Evolutionary conservation across 2,888 invertebrate species (phyloP).

Genomic region (Sthenelais limicola): DNA sequence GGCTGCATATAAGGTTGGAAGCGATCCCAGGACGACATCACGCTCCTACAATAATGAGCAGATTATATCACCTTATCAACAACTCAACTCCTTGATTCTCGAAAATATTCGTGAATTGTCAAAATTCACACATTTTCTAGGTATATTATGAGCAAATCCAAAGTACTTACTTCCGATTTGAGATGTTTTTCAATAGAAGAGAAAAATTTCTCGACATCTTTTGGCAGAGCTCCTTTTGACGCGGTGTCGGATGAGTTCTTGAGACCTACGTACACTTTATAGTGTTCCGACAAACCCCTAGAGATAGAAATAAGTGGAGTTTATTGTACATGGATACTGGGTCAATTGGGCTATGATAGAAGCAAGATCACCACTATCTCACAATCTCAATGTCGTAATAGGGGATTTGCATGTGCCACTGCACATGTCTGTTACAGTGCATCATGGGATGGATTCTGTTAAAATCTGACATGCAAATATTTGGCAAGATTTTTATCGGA

Average conservation of each 20-base stretch:
- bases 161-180: neutral
- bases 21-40: neutral
- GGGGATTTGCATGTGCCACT: no score
- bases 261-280: constrained; percentile 24
- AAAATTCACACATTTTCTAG: no score
- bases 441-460: no score
- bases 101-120: neutral
- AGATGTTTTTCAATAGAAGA: constrained; percentile 6
- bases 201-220: constrained; percentile 30
- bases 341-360: no score
- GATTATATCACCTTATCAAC: neutral
- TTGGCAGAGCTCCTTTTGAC: constrained; percentile 19
- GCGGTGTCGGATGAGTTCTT: neutral
- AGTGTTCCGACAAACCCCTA: constrained; percentile 34
- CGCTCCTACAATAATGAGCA: neutral
- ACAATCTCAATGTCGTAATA: no score
- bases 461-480: no score
- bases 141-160: no score
- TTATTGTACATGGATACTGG: no score
- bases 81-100: neutral
- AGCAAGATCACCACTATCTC: no score
- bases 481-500: no score
- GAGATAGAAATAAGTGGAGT: neutral
- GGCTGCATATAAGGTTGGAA: constrained; percentile 22
- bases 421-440: no score